Base-by-base conservation (phyloP, 2,797 vertebrate species). In the Chelmon rostratus region DNA sequence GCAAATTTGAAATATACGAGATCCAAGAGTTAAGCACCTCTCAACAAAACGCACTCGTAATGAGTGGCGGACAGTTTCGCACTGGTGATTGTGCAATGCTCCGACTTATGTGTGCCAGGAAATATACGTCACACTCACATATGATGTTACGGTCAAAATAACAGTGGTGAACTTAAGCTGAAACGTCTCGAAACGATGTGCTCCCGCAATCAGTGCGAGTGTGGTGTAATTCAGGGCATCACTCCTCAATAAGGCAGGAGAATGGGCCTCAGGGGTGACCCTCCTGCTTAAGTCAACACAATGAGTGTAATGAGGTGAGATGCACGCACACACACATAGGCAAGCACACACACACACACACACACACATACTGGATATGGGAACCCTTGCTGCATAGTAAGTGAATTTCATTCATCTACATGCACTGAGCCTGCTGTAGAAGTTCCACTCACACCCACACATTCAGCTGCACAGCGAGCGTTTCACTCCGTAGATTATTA, bases 261-360 rank as follows among this genome's bases (percentile, higher is more conserved):
- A 88, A 86, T 19, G n/a, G 81, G 76, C 87, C 87, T 89, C 87
- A 80, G 84, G 89, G 88, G 88, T 84, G 87, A 92, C 88, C 84
- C 88, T 92, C 73, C 91, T 91, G 84, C 89, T 91, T 91, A 90
- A 90, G 90, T 93, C 89, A 91, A 93, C 89, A 94, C 89, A 90
- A 92, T 81, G 87, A 85, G 81, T 90, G 87, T 90, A 93, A 94
- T 91, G 88, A 94, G 89, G 84, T 90, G 88, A 91, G 89, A 85
- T 76, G 76, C 81, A 84, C 83, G 86, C 86, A 85, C 86, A 85
- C 78, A 63, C 64, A 74, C 44, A 67, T 40, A 42, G 56, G 68
- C 37, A 61, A 49, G 59, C 81, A 76, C 58, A 49, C 37, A 19
- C 28, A 50, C 57, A 46, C 68, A 50, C 67, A 42, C 67, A 66